Percentiles rank a stretch among this genome's conserved stretches.
These are phyloP conservation scores for Temnothorax curvispinosus DNA, from an alignment of 1,140 invertebrate species.

Conservation along the genomic window DNA sequence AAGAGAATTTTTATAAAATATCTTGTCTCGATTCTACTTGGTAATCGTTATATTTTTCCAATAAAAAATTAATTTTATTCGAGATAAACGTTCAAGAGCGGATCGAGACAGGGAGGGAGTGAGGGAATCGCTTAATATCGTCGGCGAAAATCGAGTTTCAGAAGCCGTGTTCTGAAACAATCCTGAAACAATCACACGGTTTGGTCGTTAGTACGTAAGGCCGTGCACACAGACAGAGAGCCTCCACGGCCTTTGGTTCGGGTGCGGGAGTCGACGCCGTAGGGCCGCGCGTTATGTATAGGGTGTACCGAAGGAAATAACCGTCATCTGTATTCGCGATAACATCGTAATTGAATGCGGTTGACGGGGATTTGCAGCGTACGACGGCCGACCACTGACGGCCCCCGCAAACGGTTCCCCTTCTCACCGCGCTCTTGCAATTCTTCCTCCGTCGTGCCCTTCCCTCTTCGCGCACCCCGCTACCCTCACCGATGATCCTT, in stretches of 20 bases:
- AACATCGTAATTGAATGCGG: slow-evolving; percentile 87
- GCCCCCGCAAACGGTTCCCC: slow-evolving; percentile 68
- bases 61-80: not conserved
- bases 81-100: not conserved
- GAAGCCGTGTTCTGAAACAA: slow-evolving; percentile 78
- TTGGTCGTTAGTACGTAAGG: slow-evolving; percentile 74
- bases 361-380: slow-evolving; percentile 86
- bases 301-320: slow-evolving; percentile 87
- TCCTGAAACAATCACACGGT: slow-evolving; percentile 85
- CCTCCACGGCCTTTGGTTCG: slow-evolving; percentile 80
- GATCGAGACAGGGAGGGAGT: not conserved
- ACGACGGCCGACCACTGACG: slow-evolving; percentile 74
- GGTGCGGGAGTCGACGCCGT: slow-evolving; percentile 77
- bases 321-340: slow-evolving; percentile 87
- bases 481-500: slow-evolving; percentile 32
- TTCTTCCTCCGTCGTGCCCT: slow-evolving; percentile 54
- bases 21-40: not conserved
- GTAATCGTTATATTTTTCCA: not conserved
- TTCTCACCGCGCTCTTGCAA: slow-evolving; percentile 64
- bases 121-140: slow-evolving; percentile 30
- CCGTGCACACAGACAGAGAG: slow-evolving; percentile 69
- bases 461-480: slow-evolving; percentile 12
- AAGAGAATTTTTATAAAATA: not conserved
- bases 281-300: slow-evolving; percentile 82
- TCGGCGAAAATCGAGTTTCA: slow-evolving; percentile 66